Conservation (phyloP, 1,140 invertebrate species). For the Macrosteles quadrilineatus region DNA sequence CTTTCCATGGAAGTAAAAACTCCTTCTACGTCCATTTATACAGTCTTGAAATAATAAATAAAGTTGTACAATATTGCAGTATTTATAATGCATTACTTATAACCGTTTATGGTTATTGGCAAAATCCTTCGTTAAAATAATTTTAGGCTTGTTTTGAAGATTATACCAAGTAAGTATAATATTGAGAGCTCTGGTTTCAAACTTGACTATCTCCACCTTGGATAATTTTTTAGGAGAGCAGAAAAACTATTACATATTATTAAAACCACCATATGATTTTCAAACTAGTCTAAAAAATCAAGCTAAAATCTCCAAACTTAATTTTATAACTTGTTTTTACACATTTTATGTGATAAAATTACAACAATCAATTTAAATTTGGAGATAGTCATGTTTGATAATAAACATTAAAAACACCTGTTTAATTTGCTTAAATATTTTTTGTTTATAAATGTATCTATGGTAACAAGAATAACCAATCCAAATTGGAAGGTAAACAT, state of each 20-base stretch:
- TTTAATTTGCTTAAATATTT: background rate
- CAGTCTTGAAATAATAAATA: too few species aligned
- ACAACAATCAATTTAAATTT: background rate
- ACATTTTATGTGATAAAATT: background rate
- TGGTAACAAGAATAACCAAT: background rate
- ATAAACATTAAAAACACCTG: background rate
- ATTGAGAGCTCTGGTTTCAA: background rate
- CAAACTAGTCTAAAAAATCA: background rate
- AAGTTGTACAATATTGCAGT: too few species aligned
- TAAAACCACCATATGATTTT: background rate
- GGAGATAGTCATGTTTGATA: background rate
- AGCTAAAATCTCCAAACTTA: background rate
- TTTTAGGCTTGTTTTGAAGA: too few species aligned
- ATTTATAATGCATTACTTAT: too few species aligned
- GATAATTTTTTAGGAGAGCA: too few species aligned
- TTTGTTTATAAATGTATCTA: background rate
- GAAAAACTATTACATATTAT: background rate
- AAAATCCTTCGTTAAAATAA: too few species aligned
- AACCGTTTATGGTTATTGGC: too few species aligned
- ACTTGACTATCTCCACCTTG: background rate
- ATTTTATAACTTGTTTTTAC: background rate
- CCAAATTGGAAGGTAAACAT: background rate
- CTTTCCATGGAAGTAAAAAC: too few species aligned
- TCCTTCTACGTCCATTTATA: too few species aligned
- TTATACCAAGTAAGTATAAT: too few species aligned